Evolutionary conservation across 2,888 invertebrate genomes (phyloP), one percentile per base, ranked within the genome.

Genomic region (Helleia helle): DNA sequence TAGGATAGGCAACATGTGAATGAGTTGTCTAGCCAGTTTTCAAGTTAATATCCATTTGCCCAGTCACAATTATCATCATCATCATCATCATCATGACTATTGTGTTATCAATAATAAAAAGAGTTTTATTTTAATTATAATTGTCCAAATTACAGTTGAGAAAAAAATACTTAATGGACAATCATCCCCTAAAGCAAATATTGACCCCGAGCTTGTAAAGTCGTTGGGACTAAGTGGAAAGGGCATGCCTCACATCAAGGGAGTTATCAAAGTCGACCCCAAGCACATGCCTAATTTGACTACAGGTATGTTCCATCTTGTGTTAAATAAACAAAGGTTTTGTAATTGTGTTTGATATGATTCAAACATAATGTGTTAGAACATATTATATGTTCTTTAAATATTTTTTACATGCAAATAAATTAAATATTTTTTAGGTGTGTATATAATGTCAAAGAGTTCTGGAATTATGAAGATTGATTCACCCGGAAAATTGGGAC

Each of bases 391-490:
- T n/a, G n/a, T n/a, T n/a, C n/a, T n/a, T n/a, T n/a, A n/a, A n/a
- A n/a, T n/a, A n/a, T n/a, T n/a, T n/a, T n/a, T n/a, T n/a, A n/a
- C n/a, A n/a, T n/a, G n/a, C n/a, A n/a, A n/a, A n/a, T n/a, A n/a
- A n/a, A n/a, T n/a, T n/a, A n/a, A n/a, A n/a, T n/a, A n/a, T n/a
- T 3, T 40, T 40, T 15, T 24, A 40, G 91, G 91, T 52, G 90
- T 92, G 26, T 92, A 92, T 61, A 90, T 92, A 41, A 91, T 92
- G 90, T 91, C 91, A 5, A 89, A 90, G 65, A 91, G 91, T 51
- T 90, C 91, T 25, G 91, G 91, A 28, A 90, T 91, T 38, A 90
- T 91, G 65, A 91, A 91, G 65, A 79, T 91, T 41, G 90, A 91
- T 61, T 89, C 90, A 0, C 87, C 88, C 0, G 88, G 88, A 1